Conservation (phyloP, 2,888 invertebrate genomes). For the Xestia ashworthii region DNA sequence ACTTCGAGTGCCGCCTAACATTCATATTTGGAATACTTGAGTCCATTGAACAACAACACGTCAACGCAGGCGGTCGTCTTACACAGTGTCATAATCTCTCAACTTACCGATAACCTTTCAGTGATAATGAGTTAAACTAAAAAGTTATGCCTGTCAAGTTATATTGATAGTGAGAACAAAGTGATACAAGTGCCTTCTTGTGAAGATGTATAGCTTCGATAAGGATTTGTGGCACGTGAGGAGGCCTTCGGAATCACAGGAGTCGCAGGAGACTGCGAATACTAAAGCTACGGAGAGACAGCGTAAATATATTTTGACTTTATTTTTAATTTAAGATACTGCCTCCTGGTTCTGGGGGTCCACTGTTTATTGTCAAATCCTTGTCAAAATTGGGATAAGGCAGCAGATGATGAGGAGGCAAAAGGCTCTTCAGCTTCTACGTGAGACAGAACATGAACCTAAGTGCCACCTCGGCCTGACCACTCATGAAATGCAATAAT, state of each 20-base stretch:
- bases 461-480: not conserved
- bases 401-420: not conserved
- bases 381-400: too few species aligned
- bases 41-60: constrained; percentile 55
- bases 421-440: not conserved
- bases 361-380: not conserved
- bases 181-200: constrained; percentile 59
- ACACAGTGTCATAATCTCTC: constrained; percentile 52
- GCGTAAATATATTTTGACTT: constrained; percentile 68
- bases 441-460: not conserved
- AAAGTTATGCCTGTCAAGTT: constrained; percentile 46
- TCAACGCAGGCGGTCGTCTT: constrained; percentile 48
- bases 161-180: constrained; percentile 39
- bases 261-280: constrained; percentile 69
- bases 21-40: constrained; percentile 54
- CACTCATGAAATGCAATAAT: not conserved
- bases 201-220: constrained; percentile 87
- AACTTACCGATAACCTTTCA: constrained; percentile 63
- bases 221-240: constrained; percentile 88
- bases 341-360: not conserved
- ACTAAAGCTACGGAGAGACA: constrained; percentile 67
- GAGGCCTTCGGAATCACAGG: constrained; percentile 77
- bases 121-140: constrained; percentile 58
- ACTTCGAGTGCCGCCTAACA: constrained; percentile 20
- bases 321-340: not conserved